Conservation (phyloP, 2,797 vertebrate genomes). For the Oceanodroma leucorhoa region DNA sequence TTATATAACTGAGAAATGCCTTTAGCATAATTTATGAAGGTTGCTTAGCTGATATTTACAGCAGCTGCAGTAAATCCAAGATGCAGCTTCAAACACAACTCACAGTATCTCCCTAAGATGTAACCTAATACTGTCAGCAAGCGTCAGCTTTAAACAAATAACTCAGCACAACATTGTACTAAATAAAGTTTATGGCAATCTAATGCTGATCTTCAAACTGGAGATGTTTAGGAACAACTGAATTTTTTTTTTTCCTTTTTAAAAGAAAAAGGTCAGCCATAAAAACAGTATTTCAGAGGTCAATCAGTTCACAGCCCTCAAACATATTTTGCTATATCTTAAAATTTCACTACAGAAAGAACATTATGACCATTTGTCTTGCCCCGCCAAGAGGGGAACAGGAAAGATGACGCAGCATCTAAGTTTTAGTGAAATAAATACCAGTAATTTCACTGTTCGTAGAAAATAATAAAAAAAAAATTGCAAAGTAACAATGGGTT, state of each 20-base stretch:
- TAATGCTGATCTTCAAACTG: neutral
- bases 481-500: neutral
- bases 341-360: neutral
- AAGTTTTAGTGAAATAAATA: neutral
- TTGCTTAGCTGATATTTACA: constrained; percentile 45
- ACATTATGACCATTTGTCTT: neutral
- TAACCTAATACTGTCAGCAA: constrained; percentile 68
- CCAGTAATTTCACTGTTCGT: neutral
- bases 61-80: constrained; percentile 45
- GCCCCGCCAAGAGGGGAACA: neutral
- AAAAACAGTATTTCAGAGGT: neutral
- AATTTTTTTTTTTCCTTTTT: neutral
- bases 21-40: constrained; percentile 51
- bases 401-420: neutral
- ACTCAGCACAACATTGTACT: neutral
- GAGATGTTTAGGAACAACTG: neutral
- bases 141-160: constrained; percentile 41
- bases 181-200: constrained; percentile 54
- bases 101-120: constrained; percentile 2
- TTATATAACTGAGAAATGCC: constrained; percentile 4
- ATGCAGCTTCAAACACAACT: constrained; percentile 42
- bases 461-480: neutral
- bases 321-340: neutral
- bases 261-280: neutral
- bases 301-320: neutral